A percentile compares a stretch with the other conserved stretches of the same genome.
phyloP scores from a whole-genome alignment of 2,888 invertebrate species.

The Meta bourneti region DNA sequence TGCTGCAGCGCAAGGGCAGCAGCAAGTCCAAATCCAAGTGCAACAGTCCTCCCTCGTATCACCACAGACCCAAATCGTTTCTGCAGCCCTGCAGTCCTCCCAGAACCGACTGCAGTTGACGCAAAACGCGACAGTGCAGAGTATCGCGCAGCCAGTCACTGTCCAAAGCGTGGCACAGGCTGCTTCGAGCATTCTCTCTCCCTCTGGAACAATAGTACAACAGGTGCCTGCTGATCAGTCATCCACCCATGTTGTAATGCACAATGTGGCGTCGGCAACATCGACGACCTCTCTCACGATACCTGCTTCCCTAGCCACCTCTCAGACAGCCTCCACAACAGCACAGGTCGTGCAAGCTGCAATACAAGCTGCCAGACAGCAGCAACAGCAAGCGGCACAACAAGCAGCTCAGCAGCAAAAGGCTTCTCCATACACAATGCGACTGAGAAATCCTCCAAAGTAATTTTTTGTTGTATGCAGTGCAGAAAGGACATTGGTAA shows the following conservation, averaged over 20 bases:
- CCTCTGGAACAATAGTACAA: conserved; percentile 42
- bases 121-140: background rate
- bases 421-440: conserved; percentile 74
- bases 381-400: conserved; percentile 44
- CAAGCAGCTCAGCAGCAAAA: conserved; percentile 58
- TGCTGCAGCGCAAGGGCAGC: conserved; percentile 56
- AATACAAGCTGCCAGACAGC: conserved; percentile 68
- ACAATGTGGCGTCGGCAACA: conserved; percentile 44
- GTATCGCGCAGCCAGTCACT: conserved; percentile 18
- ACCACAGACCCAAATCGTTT: conserved; percentile 66
- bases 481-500: background rate
- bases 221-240: conserved; percentile 52
- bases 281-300: conserved; percentile 2
- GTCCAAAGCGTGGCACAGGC: conserved; percentile 40
- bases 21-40: conserved; percentile 69
- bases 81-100: conserved; percentile 28
- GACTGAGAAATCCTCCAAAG: conserved; percentile 72
- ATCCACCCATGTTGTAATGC: conserved; percentile 61
- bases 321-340: conserved; percentile 32
- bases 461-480: background rate
- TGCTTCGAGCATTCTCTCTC: conserved; percentile 35
- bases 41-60: conserved; percentile 48
- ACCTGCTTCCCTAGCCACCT: conserved; percentile 27
- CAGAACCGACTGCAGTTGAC: conserved; percentile 55
- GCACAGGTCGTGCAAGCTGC: conserved; percentile 74